These are phyloP conservation scores for Cotesia typhae DNA, from an alignment of 1,140 invertebrate species.

Conservation along the genomic window DNA sequence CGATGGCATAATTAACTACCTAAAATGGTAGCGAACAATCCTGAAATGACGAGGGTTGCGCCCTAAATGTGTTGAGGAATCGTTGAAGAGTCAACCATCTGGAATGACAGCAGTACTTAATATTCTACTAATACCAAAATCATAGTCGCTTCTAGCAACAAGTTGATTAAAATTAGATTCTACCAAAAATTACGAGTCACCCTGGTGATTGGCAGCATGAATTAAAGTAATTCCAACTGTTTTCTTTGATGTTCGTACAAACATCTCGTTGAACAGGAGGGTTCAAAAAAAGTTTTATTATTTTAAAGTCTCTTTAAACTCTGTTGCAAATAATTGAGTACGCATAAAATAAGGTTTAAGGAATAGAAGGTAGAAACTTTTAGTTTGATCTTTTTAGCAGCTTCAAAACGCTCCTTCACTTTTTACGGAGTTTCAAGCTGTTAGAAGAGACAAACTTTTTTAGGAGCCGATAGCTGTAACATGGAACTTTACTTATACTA, in stretches of 20 bases:
- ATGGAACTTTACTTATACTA: slow-evolving; percentile 37
- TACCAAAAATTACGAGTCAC: neutral
- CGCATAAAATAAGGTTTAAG: too few relatives aligned
- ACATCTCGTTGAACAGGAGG: too few relatives aligned
- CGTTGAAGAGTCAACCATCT: slow-evolving; percentile 26
- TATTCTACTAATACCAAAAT: neutral
- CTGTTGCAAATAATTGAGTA: too few relatives aligned
- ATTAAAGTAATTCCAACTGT: neutral
- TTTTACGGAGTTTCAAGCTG: slow-evolving; percentile 16
- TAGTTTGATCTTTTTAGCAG: slow-evolving; percentile 1
- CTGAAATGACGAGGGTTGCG: slow-evolving; percentile 28
- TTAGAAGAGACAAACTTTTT: slow-evolving; percentile 37
- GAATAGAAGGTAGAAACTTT: neutral
- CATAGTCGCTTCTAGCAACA: slow-evolving; percentile 6
- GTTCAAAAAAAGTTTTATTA: too few relatives aligned
- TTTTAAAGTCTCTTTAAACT: too few relatives aligned
- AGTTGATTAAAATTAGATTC: slow-evolving; percentile 12
- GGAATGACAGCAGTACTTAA: slow-evolving; percentile 31
- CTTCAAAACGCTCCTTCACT: slow-evolving; percentile 4
- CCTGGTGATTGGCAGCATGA: neutral
- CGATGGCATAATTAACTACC: slow-evolving; percentile 24
- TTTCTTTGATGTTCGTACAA: too few relatives aligned
- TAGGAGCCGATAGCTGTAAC: slow-evolving; percentile 31
- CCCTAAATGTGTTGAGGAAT: slow-evolving; percentile 18
- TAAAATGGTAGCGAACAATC: slow-evolving; percentile 11